Conservation (phyloP, 2,113 vertebrate species). For the Daphoenositta chrysoptera region DNA sequence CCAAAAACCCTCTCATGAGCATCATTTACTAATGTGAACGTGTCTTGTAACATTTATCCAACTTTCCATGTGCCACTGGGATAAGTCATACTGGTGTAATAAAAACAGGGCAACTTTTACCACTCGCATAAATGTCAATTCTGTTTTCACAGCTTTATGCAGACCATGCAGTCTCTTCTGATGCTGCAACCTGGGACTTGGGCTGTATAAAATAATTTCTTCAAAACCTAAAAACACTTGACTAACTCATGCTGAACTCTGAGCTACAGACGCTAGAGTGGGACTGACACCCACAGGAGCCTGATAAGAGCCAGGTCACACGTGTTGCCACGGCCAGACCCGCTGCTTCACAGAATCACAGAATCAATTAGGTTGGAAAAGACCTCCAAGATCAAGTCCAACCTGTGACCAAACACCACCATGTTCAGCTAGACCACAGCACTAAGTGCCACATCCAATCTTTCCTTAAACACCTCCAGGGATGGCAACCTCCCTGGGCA, state of each 20-base stretch:
- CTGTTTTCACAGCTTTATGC: neutral
- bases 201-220: neutral
- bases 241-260: neutral
- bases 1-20: neutral
- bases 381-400: neutral
- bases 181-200: rapidly evolving
- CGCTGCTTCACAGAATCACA: neutral
- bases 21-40: rapidly evolving
- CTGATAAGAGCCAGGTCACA: rapidly evolving
- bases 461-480: neutral
- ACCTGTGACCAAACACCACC: neutral
- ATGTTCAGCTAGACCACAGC: neutral
- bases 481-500: neutral
- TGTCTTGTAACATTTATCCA: neutral
- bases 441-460: neutral
- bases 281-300: neutral
- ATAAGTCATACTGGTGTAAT: neutral
- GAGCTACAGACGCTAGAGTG: neutral
- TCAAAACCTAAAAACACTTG: neutral
- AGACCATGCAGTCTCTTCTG: neutral
- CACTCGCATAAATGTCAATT: neutral
- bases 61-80: neutral
- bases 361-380: neutral
- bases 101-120: neutral
- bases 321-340: rapidly evolving